Evolutionary conservation across 2,797 vertebrate species (phyloP), one percentile per base, ranked within the genome.

Genomic region (Gambelia wislizenii): DNA sequence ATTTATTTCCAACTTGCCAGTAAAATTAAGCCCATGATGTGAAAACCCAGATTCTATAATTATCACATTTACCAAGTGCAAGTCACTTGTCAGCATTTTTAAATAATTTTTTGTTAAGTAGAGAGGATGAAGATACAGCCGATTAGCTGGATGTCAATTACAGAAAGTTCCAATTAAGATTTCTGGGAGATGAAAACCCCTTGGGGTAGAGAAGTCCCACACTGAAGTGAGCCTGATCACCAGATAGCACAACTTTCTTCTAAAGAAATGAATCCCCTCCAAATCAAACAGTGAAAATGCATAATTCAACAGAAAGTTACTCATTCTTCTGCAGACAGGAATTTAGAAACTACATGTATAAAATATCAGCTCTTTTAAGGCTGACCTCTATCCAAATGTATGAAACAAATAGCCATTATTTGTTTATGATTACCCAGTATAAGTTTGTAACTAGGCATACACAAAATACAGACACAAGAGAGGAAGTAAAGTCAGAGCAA

Each of bases 131-230:
- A 90, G 83, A 91, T 25, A 44, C 90, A 92, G 89, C 82, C 90
- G 94, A 95, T 95, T 88, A 91, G 93, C 20, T 77, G 59, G 61
- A 91, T 89, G 79, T 90, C 88, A 94, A 92, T 94, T 95, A 92
- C 33, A 89, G 86, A 81, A 86, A 93, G 90, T 30, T 89, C 64
- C 77, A 93, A 91, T 94, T 95, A 94, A 94, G 88, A 91, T 94
- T 93, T 94, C 87, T 93, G 92, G 91, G 89, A 93, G 91, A 93
- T 89, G 89, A 93, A 94, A 90, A 81, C 86, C 94, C 79, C 77
- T 92, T 0, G 0, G 92, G 92, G 87, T 92, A 86, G 36, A 56
- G 9, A 3, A 95, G 90, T 85, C 77, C 88, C 89, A 91, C 67
- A 91, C 22, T 90, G 54, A 90, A 89, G 39, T 79, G 88, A 87